A percentile compares a stretch with the other conserved stretches of the same genome.
phyloP scores from a whole-genome alignment of 2,113 vertebrate species.

The Onychorhynchus coronatus region DNA sequence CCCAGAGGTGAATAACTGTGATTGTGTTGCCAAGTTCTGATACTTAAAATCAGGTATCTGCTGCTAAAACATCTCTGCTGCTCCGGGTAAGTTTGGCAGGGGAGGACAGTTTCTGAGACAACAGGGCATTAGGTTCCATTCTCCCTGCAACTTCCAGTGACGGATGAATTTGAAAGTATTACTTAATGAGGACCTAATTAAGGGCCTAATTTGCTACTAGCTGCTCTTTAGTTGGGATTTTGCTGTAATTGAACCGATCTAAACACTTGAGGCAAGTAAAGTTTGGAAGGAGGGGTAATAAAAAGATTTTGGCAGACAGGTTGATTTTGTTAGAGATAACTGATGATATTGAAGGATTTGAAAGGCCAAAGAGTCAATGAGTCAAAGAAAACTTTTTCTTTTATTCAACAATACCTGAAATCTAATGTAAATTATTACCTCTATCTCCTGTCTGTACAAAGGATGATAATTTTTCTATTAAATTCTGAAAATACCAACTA shows the following conservation, averaged over 20 bases:
- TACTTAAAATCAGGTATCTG: not conserved
- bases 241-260: not conserved
- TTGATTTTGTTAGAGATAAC: not conserved
- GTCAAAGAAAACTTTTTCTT: not conserved
- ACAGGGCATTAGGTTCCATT: not conserved
- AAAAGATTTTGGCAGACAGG: not conserved
- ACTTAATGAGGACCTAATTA: not conserved
- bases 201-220: not conserved
- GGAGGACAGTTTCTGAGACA: not conserved
- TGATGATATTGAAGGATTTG: not conserved
- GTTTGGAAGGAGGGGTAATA: not conserved
- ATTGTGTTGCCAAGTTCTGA: not conserved
- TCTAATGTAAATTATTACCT: not conserved
- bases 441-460: not conserved
- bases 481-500: not conserved
- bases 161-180: not conserved
- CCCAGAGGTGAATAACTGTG: not conserved
- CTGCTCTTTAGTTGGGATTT: not conserved
- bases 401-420: not conserved
- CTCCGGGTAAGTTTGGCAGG: not conserved
- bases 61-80: not conserved
- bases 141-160: not conserved
- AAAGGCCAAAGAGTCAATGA: not conserved
- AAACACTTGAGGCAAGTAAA: not conserved
- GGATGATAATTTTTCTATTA: not conserved